phyloP scores from a whole-genome alignment of 2,113 vertebrate genomes.

The Heterotilapia buettikoferi region DNA sequence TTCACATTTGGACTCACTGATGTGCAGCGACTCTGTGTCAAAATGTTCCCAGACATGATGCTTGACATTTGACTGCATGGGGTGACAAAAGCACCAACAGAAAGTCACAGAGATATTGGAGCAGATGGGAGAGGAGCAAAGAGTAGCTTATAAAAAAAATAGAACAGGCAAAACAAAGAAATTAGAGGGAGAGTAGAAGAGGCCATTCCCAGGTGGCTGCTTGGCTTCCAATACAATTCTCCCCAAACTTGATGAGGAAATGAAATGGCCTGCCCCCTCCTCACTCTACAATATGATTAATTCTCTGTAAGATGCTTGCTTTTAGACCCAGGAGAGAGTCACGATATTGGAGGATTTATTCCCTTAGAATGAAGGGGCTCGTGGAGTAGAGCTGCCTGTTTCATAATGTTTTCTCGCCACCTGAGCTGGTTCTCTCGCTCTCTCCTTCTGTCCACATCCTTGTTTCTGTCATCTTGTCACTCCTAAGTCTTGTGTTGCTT shows the following conservation, averaged over 20 bases:
- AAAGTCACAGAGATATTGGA: background rate
- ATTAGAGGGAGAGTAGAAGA: constrained; percentile 14
- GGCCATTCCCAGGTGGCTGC: constrained; percentile 52
- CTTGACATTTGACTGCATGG: background rate
- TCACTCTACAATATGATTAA: constrained; percentile 40
- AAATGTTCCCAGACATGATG: background rate
- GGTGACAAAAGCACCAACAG: background rate
- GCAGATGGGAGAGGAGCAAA: background rate
- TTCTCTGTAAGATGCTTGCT: constrained; percentile 62
- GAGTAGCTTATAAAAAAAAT: background rate
- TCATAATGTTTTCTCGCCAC: constrained; percentile 27
- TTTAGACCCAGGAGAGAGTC: constrained; percentile 55
- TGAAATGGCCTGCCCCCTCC: constrained; percentile 36
- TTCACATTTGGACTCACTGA: background rate
- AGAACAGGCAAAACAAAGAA: constrained; percentile 10
- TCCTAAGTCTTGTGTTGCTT: background rate
- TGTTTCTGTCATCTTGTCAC: background rate
- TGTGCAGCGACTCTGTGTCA: background rate
- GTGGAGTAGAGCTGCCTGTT: constrained; percentile 12
- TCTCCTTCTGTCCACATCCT: background rate
- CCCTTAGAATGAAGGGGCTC: constrained; percentile 37
- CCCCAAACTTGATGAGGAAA: constrained; percentile 52
- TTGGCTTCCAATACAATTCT: constrained; percentile 48
- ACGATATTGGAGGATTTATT: constrained; percentile 63
- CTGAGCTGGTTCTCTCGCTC: background rate